Base-by-base conservation (phyloP, 2,113 vertebrate species). In the Pimephales promelas region DNA sequence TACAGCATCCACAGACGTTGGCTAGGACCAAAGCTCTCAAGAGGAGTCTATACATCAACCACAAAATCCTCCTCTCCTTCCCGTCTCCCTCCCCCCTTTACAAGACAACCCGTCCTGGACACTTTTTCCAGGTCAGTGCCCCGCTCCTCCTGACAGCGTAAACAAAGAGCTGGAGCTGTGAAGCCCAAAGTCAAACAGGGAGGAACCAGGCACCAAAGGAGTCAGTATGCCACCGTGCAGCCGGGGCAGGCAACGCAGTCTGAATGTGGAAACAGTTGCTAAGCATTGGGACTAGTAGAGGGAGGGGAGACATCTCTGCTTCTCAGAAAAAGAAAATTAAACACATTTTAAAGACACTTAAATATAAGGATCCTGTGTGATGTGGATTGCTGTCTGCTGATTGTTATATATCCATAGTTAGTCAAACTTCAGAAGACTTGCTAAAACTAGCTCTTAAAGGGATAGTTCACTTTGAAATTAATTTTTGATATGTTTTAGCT, bases 61-160 rank as follows among this genome's bases (percentile, higher is more conserved):
- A 84, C 86, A 88, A 88, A 87, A 85, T 83, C 91, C 90, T 40
- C 22, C 90, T 88, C n/a, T 52, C 74, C 54, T 61, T 52, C 43
- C 28, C 56, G 9, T 6, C 57, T 64, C 71, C 54, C 68, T 72
- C 73, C 70, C 61, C 66, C 59, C 88, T 86, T 90, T 93, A 93
- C 93, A 93, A 94, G 92, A 94, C 94, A 94, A 93, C 87, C 91
- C 91, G 91, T 94, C 92, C 92, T 85, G 90, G 92, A 87, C 92
- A 91, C 90, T 94, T 93, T 95, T 95, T 95, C 93, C 94, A 93
- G 94, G 94, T 95, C 94, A 95, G 92, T 94, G 93, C 91, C 92
- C 94, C 92, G 91, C 91, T 89, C 92, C 93, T 93, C 90, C 93
- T 94, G 93, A 93, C 94, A 94, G 92, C 86, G 92, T 93, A 95